Evolutionary conservation across 2,888 invertebrate species (phyloP), one percentile per base, ranked within the genome.

Genomic region (Linyphia triangularis): DNA sequence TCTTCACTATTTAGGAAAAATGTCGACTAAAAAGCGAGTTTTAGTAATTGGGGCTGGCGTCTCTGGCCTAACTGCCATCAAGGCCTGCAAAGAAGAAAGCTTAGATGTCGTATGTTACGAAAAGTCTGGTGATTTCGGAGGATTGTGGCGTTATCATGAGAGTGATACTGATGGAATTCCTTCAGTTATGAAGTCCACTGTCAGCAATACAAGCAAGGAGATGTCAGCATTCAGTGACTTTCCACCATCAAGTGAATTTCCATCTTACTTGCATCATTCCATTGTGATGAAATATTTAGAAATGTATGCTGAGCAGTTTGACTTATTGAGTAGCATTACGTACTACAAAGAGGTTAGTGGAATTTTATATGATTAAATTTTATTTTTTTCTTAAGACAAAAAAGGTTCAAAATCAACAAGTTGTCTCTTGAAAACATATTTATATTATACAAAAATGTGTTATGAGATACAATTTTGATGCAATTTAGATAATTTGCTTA

Each of bases 191-290:
- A 92, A 92, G 57, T 91, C 91, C 7, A 93, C 93, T 0, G 90
- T 92, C 16, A 93, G 92, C 89, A 93, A 93, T 89, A 92, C 92
- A 1, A 92, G 92, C 83, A 93, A 93, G 90, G 92, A 92, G 90
- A 91, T 92, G 91, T 91, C 91, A 6, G 91, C 92, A 4, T 93
- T 92, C 90, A 92, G 92, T 81, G 92, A 94, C 91, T 94, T 93
- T 90, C 93, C 93, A 2, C 92, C 93, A 1, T 84, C 90, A 0
- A 43, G 91, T 40, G 91, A 93, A 24, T 93, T 92, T 89, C 93
- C 94, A 10, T 93, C 92, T 81, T 94, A 92, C 91, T 92, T 94
- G 92, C 93, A 92, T 83, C 93, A 94, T 89, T 85, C 89, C 33
- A 90, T 92, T 83, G 92, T 92, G 28, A 79, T 92, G 13, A 90